Evolutionary conservation across 2,888 invertebrate genomes (phyloP), one percentile per base, ranked within the genome.

Genomic region (Xestoiulus laeticollis): DNA sequence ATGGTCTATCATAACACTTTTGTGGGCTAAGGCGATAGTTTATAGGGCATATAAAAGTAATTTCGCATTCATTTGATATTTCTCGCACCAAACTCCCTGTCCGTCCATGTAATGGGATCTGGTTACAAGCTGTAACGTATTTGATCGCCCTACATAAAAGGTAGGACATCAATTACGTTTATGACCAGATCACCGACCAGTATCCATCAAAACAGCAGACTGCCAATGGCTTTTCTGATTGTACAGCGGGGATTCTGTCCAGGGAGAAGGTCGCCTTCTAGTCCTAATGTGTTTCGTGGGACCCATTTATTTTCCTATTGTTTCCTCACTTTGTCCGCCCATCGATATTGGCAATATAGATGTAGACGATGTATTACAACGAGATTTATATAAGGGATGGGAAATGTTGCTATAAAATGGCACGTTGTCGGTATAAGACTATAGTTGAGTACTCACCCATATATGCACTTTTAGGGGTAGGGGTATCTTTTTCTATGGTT

Each of bases 151-250:
- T 22, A 68, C 68, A 68, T 68, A 68, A 68, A 68, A 68, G 68
- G 68, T 68, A 26, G 26, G 68, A n/a, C 68, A 68, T 68, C 68
- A 68, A 68, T 68, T 68, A 22, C 68, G 68, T 68, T 68, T 68
- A 68, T 68, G 68, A 68, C n/a, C 26, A 68, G 68, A 68, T 68
- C 26, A 68, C 68, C 68, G 68, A 26, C 68, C 68, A 68, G n/a
- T 68, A 68, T 68, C 68, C 68, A 68, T 68, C 68, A 68, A 68
- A 68, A 68, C 68, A 68, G 68, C 68, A 68, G 68, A 68, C 68
- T 68, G 68, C 68, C 68, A 68, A 68, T 68, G 26, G 68, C 68
- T 68, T 68, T 68, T 68, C 68, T 68, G 68, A 68, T 68, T 68
- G 68, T 68, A 26, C 68, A 68, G 26, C 68, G 68, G 68, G 68